phyloP scores from a whole-genome alignment of 1,140 invertebrate species.

The Anadara kagoshimensis region DNA sequence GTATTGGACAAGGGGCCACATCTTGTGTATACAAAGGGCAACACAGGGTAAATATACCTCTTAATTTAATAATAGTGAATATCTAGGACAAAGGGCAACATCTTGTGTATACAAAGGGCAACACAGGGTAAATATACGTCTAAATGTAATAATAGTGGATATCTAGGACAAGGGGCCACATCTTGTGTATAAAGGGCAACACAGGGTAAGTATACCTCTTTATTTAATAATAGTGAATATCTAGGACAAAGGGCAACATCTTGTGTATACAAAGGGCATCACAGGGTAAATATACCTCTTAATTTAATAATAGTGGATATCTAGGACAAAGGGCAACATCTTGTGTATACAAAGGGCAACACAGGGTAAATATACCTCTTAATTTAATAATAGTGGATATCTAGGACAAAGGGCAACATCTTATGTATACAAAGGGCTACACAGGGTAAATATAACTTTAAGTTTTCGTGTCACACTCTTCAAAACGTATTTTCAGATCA shows the following conservation, averaged over 20 bases:
- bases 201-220: too few relatives aligned
- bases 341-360: neutral
- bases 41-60: conserved; percentile 5
- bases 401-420: too few relatives aligned
- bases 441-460: neutral
- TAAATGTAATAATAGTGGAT: neutral
- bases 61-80: neutral
- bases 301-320: neutral
- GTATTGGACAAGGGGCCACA: conserved; percentile 13
- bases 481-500: neutral
- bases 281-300: conserved; percentile 6
- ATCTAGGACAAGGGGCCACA: neutral
- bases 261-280: neutral
- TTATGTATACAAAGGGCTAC: too few relatives aligned
- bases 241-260: too few relatives aligned
- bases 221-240: too few relatives aligned
- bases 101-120: neutral
- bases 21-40: conserved; percentile 15
- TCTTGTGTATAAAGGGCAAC: too few relatives aligned
- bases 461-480: neutral
- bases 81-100: neutral
- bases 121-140: conserved; percentile 6
- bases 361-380: too few relatives aligned
- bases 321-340: too few relatives aligned
- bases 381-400: too few relatives aligned